phyloP scores from a whole-genome alignment of 2,113 vertebrate genomes.

The Phrynosoma blainvillii region DNA sequence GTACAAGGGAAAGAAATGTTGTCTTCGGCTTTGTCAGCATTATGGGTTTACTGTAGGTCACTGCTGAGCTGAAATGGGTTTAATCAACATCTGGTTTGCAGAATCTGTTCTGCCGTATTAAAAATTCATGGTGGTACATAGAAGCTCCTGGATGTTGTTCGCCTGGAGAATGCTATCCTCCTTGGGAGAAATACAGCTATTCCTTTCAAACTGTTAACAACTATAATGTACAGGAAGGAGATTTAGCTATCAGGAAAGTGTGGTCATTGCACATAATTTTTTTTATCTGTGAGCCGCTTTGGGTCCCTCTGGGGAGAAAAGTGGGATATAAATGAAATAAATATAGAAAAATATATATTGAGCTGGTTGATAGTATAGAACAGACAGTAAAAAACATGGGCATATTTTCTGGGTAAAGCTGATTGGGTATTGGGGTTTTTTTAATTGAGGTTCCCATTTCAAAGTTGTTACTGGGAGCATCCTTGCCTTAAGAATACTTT shows the following conservation, averaged over 20 bases:
- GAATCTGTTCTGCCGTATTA: neutral
- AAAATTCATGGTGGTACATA: neutral
- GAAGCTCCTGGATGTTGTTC: neutral
- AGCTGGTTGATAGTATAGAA: neutral
- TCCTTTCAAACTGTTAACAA: neutral
- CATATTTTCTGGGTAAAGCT: neutral
- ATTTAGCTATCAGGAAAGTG: neutral
- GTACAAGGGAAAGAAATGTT: neutral
- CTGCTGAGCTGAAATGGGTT: neutral
- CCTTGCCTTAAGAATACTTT: neutral
- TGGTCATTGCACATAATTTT: neutral
- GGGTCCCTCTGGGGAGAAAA: too few relatives aligned
- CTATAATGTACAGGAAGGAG: too few relatives aligned
- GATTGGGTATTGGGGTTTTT: neutral
- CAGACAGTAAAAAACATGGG: neutral
- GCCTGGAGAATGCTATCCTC: neutral
- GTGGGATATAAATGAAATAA: too few relatives aligned
- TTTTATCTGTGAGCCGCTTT: too few relatives aligned
- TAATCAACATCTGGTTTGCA: neutral
- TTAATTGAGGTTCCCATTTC: neutral
- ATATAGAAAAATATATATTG: too few relatives aligned
- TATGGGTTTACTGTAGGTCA: slow-evolving; percentile 15
- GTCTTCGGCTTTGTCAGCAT: slow-evolving; percentile 9
- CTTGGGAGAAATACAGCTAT: neutral
- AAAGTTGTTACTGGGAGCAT: neutral